Percentiles rank a stretch among this genome's conserved stretches.
phyloP scores from a whole-genome alignment of 2,113 vertebrate genomes.

The western clawed frog (Xenopus tropicalis) region DNA sequence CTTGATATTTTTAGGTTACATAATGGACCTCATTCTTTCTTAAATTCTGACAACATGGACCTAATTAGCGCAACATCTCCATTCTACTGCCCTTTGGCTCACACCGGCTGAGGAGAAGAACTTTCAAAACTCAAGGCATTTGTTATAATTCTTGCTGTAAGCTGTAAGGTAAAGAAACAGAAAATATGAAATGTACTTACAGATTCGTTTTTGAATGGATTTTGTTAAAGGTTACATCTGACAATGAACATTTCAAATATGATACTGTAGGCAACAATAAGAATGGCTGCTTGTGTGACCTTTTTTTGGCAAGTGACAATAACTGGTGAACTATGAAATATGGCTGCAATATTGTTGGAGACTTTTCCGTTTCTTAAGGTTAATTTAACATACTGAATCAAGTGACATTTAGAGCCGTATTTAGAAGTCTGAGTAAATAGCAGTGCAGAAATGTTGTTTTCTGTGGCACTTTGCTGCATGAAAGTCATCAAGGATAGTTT shows the following conservation, averaged over 20 bases:
- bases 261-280: neutral
- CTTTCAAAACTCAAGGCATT: too few relatives aligned
- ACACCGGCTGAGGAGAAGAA: too few relatives aligned
- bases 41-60: too few relatives aligned
- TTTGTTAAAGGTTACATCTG: constrained; percentile 6
- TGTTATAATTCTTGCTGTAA: too few relatives aligned
- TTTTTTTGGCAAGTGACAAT: neutral
- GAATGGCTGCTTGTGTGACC: neutral
- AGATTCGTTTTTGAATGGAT: neutral
- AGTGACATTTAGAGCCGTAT: neutral
- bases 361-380: neutral
- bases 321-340: constrained; percentile 3
- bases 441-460: too few relatives aligned
- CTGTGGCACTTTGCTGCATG: neutral
- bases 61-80: too few relatives aligned
- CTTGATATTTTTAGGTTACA: too few relatives aligned
- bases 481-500: too few relatives aligned
- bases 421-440: neutral
- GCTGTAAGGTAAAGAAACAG: neutral
- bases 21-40: too few relatives aligned
- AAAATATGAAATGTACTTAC: neutral
- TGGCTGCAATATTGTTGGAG: neutral
- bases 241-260: constrained; percentile 2
- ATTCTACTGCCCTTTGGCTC: too few relatives aligned
- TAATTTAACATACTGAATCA: neutral